Evolutionary conservation across 2,113 vertebrate species (phyloP).

Genomic region (Sclerurus mexicanus): DNA sequence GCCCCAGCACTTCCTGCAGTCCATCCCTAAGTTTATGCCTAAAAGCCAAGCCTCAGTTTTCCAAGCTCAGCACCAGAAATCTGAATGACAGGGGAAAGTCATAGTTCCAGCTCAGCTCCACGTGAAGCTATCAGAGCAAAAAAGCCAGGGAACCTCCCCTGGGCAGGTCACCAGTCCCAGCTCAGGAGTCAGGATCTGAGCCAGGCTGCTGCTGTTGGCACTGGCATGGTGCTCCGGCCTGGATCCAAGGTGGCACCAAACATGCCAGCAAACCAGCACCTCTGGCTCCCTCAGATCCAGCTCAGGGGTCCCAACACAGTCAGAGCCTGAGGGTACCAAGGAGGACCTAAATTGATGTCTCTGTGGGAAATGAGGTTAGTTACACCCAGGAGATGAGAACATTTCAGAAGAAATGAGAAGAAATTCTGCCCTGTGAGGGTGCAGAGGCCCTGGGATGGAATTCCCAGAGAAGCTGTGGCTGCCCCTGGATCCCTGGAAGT

Average conservation of each 20-base stretch:
- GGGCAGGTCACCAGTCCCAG: not conserved
- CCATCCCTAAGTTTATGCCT: not conserved
- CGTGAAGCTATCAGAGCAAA: not conserved
- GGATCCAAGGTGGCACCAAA: fast-evolving
- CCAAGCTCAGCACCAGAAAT: not conserved
- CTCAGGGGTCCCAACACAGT: not conserved
- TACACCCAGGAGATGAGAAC: not conserved
- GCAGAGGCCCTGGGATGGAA: not conserved
- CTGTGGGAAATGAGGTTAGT: not conserved
- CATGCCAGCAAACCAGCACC: not conserved
- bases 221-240: not conserved
- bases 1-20: not conserved
- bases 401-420: not conserved
- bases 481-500: not conserved
- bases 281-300: not conserved
- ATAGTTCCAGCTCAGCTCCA: not conserved
- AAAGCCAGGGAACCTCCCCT: not conserved
- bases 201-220: not conserved
- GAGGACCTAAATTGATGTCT: not conserved
- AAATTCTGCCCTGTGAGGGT: not conserved
- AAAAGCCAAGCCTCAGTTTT: not conserved
- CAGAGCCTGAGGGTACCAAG: not conserved
- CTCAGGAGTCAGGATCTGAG: not conserved
- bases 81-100: fast-evolving
- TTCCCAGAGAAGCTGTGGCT: not conserved